Percentiles rank a stretch among this genome's conserved stretches.
Conservation (phyloP, 92 coral and sea anemone species). For the Epizoanthus scotinus region DNA sequence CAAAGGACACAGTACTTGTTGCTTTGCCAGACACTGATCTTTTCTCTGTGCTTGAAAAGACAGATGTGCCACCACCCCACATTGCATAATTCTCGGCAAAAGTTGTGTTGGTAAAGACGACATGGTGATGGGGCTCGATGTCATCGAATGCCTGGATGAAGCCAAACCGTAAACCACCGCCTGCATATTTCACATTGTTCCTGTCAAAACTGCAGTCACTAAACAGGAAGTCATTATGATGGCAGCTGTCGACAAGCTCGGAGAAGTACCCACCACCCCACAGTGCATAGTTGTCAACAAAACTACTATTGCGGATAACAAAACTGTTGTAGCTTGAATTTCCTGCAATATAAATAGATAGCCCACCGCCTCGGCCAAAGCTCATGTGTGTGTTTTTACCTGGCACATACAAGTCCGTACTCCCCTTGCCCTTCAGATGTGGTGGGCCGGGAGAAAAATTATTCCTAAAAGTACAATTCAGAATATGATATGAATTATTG, state of each 20-base stretch:
- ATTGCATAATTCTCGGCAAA: constrained; percentile 49
- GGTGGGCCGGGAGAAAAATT: constrained; percentile 60
- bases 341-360: constrained; percentile 51
- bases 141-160: constrained; percentile 50
- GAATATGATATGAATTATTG: constrained; percentile 26
- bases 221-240: constrained; percentile 36
- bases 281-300: constrained; percentile 40
- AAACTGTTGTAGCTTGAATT: constrained; percentile 54
- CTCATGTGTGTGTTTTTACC: constrained; percentile 53
- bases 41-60: constrained; percentile 45
- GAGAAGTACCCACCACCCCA: constrained; percentile 70
- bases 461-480: constrained; percentile 30
- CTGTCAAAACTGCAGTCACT: constrained; percentile 26
- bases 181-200: constrained; percentile 53
- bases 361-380: constrained; percentile 57
- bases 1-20: constrained; percentile 45
- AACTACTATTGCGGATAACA: constrained; percentile 30
- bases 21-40: constrained; percentile 40
- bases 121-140: constrained; percentile 43
- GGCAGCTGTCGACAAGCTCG: constrained; percentile 52
- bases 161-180: constrained; percentile 60
- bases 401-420: constrained; percentile 53
- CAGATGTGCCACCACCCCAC: constrained; percentile 58
- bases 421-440: constrained; percentile 22
- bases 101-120: constrained; percentile 25